Conservation (phyloP, 2,888 invertebrate species). For the Diarsia mendica region DNA sequence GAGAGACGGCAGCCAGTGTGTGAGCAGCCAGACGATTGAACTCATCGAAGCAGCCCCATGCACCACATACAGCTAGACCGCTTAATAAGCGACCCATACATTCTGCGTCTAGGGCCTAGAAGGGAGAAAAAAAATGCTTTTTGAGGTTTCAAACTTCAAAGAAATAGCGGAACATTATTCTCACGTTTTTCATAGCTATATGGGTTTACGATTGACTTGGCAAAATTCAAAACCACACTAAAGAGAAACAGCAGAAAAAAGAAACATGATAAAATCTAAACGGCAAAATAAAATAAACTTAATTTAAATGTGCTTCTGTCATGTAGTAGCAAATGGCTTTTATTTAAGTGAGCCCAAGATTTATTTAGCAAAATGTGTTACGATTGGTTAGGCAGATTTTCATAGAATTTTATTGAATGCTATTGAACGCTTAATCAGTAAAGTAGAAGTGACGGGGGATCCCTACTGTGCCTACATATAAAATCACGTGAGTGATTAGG, state of each 20-base stretch:
- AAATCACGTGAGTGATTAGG: conserved; percentile 14
- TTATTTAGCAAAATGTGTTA: background rate
- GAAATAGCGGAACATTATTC: no score
- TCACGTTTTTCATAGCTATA: no score
- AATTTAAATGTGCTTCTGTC: background rate
- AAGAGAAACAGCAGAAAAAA: background rate
- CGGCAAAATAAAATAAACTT: background rate
- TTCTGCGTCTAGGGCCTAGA: conserved; percentile 97
- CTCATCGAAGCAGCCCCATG: conserved; percentile 99
- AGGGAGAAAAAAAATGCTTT: background rate
- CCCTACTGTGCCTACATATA: conserved; percentile 1
- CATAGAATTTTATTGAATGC: no score
- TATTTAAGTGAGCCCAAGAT: background rate
- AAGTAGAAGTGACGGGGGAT: background rate
- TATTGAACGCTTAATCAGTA: background rate
- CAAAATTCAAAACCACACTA: background rate
- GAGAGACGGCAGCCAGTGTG: conserved; percentile 98
- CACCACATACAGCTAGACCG: conserved; percentile 97
- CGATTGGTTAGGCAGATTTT: background rate
- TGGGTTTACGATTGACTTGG: no score
- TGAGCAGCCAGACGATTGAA: conserved; percentile 99
- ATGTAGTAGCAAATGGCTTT: background rate
- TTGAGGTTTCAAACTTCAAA: background rate
- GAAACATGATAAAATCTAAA: background rate
- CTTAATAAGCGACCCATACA: conserved; percentile 98